Evolutionary conservation across 2,797 vertebrate genomes (phyloP).

Genomic region (Catharus ustulatus): DNA sequence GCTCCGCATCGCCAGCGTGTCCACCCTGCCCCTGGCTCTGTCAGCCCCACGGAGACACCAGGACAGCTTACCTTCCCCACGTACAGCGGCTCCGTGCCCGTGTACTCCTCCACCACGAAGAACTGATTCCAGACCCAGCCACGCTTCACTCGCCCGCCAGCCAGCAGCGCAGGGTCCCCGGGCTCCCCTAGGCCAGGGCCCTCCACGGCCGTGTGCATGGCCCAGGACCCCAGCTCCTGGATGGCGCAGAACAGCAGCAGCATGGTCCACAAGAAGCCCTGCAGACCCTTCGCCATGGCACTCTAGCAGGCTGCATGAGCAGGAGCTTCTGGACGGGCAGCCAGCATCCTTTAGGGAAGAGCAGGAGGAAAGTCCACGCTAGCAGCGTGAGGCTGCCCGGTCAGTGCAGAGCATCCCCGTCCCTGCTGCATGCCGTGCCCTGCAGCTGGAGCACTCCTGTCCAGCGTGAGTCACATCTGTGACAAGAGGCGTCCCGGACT

Average conservation of each 20-base stretch:
- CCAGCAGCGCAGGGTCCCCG: constrained; percentile 73
- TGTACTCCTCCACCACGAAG: constrained; percentile 99
- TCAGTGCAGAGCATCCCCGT: not conserved
- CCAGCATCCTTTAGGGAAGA: constrained; percentile 5
- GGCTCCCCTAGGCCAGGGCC: not conserved
- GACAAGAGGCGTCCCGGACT: accelerated
- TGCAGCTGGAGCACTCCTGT: not conserved
- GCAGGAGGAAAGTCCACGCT: not conserved
- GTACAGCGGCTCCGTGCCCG: constrained; percentile 94
- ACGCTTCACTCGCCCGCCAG: constrained; percentile 89
- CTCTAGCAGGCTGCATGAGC: constrained; percentile 41
- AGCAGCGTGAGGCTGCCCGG: not conserved
- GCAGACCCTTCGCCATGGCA: constrained; percentile 45
- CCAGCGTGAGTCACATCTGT: not conserved
- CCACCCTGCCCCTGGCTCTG: not conserved
- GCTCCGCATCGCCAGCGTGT: not conserved
- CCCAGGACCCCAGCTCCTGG: constrained; percentile 59
- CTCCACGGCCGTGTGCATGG: not conserved
- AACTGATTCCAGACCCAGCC: constrained; percentile 99
- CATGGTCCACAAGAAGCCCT: constrained; percentile 40
- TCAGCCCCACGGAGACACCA: accelerated
- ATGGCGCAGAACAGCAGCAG: constrained; percentile 68
- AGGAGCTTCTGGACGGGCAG: not conserved
- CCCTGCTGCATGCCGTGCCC: not conserved
- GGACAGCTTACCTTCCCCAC: constrained; percentile 92